Base-by-base conservation (phyloP, 1,140 invertebrate genomes). In the Hestina assimilis region DNA sequence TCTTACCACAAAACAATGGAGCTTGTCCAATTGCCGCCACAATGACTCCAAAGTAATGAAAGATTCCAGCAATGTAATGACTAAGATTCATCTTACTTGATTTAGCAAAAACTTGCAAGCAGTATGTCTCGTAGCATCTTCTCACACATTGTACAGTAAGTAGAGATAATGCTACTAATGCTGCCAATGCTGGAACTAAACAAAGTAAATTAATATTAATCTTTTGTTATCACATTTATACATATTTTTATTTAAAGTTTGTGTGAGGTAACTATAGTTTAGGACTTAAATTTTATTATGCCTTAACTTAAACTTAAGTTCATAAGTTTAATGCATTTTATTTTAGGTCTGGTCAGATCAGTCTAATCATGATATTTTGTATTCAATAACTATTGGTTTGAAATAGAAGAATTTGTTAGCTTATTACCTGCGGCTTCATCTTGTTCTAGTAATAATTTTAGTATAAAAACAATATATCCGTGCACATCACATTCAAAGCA, bases 111-210 rank as follows among this genome's bases (percentile, higher is more conserved):
- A 97, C 91, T 78, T 92, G 95, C 5, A 97, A 78, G 69, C 83
- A 94, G 61, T 91, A 90, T 12, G 93, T 93, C 80, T 98, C 96
- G 74, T 96, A 96, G 28, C 94, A 91, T 68, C 96, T 90, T 66
- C 94, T 91, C 31, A 83, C 90, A 38, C 92, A 92, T 72, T 97
- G 95, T 11, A 95, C 52, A 0, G 90, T 90, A 0, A 95, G 69
- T 26, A 96, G 73, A 2, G 86, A 26, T 1, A 92, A 66, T 3
- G 91, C 91, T 24, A 95, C 62, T 7, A 93, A 63, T 4, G 90
- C 89, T 43, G 89, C 87, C 58, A 90, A 87, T 12, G 89, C 71
- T 48, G 89, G 83, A 20, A 92, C 93, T 93, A 71, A 28, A 74
- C 79, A 58, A 15, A 56, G 45, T n/a, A 28, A 0, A 9, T 28